Base-by-base conservation (phyloP, 2,113 vertebrate species). In the Melospiza georgiana region DNA sequence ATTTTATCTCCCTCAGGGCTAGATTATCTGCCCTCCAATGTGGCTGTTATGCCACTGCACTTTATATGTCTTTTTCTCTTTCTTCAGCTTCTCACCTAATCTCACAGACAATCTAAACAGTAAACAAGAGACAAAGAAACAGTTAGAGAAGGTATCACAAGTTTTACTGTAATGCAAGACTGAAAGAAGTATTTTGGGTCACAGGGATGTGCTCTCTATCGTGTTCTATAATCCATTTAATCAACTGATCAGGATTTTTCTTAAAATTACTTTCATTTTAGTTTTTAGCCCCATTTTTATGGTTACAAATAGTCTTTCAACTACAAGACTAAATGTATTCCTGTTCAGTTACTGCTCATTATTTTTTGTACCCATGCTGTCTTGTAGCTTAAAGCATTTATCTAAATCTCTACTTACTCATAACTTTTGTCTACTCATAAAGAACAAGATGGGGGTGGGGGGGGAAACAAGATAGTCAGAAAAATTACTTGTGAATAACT, bases 121-220 rank as follows among this genome's bases (percentile, higher is more conserved):
- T 55, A 94, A 84, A 92, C 10, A 67, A 74, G n/a, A 16, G 22
- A 59, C 44, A 84, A 55, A 87, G 52, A 89, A 86, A 44, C 13
- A 72, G 25, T 35, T 71, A 37, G 77, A 66, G 19, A 52, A 81
- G 2, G 5, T 58, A 48, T 78, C 25, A 75, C 20, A 63, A 24
- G 43, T 84, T 63, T 84, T 87, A 81, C 0, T 0, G 14, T 65
- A 82, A 44, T 44, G 4, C 4, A 72, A 37, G 35, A 23, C 30
- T 63, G 57, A 89, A 87, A 72, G 44, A 93, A 80, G 11, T 55
- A 71, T 18, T 81, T 43, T 63, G 21, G 31, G 15, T 19, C 46
- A 68, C 9, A 52, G 15, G 30, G 41, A 49, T 85, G 19, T 62
- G 25, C 5, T 77, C 18, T 2, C 21, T 52, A 21, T 63, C 1